Evolutionary conservation across 2,797 vertebrate species (phyloP).

Genomic region (Moxostoma hubbsi): DNA sequence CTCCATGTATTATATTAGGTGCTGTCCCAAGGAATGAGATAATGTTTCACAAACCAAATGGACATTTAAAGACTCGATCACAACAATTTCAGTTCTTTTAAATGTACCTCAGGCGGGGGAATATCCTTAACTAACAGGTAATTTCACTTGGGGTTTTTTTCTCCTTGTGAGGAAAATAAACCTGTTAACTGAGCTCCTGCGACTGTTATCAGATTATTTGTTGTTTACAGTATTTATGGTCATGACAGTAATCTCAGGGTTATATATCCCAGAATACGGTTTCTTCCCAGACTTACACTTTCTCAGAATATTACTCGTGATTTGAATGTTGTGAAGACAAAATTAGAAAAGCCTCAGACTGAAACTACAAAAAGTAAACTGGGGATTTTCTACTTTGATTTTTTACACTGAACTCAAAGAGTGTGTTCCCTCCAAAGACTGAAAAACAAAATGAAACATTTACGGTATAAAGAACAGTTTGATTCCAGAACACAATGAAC

Average conservation of each 20-base stretch:
- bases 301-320: slow-evolving; percentile 3
- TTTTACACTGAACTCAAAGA: neutral
- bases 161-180: neutral
- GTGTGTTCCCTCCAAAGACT: neutral
- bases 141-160: neutral
- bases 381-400: neutral
- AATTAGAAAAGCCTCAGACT: neutral
- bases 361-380: neutral
- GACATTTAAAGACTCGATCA: neutral
- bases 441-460: neutral
- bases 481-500: neutral
- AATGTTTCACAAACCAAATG: neutral
- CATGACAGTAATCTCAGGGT: neutral
- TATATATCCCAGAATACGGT: neutral
- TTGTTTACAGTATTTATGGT: neutral
- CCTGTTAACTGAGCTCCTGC: neutral
- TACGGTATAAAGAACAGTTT: neutral
- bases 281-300: neutral
- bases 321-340: neutral
- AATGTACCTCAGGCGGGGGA: neutral
- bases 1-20: slow-evolving; percentile 13
- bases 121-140: too few relatives aligned
- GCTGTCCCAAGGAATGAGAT: neutral
- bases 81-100: neutral
- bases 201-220: neutral